Evolutionary conservation across 2,797 vertebrate species (phyloP).

Genomic region (Ptychobarbus kaznakovi): DNA sequence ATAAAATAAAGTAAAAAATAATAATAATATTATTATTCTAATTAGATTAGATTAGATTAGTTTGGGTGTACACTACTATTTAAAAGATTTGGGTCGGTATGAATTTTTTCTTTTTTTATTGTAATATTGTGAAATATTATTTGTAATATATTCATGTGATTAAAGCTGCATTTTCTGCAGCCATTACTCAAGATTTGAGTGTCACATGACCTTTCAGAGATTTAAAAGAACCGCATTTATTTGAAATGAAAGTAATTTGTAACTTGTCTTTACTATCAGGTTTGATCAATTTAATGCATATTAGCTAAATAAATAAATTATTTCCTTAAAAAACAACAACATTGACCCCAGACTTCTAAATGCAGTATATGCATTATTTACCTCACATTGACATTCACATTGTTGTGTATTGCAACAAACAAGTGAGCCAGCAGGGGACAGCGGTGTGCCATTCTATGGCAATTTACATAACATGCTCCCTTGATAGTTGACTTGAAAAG

Average conservation of each 20-base stretch:
- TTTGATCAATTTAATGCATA: neutral
- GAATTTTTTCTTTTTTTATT: no score
- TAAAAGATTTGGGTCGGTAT: no score
- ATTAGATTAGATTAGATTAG: no score
- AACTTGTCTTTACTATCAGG: neutral
- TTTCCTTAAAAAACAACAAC: neutral
- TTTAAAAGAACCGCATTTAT: neutral
- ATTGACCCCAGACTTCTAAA: neutral
- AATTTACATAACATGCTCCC: constrained; percentile 8
- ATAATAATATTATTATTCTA: no score
- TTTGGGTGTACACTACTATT: no score
- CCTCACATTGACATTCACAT: neutral
- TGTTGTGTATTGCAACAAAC: constrained; percentile 18
- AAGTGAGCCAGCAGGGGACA: constrained; percentile 7
- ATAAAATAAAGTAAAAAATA: neutral
- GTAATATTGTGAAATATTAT: neutral
- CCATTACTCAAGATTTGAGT: neutral
- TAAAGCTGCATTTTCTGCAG: neutral
- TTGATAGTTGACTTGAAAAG: constrained; percentile 2
- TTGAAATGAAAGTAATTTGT: neutral
- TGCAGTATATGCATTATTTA: neutral
- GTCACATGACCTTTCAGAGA: neutral
- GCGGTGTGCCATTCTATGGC: neutral
- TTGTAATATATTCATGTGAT: neutral
- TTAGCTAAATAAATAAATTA: neutral